Conservation (phyloP, 2,113 vertebrate species). For the Neofelis nebulosa region DNA sequence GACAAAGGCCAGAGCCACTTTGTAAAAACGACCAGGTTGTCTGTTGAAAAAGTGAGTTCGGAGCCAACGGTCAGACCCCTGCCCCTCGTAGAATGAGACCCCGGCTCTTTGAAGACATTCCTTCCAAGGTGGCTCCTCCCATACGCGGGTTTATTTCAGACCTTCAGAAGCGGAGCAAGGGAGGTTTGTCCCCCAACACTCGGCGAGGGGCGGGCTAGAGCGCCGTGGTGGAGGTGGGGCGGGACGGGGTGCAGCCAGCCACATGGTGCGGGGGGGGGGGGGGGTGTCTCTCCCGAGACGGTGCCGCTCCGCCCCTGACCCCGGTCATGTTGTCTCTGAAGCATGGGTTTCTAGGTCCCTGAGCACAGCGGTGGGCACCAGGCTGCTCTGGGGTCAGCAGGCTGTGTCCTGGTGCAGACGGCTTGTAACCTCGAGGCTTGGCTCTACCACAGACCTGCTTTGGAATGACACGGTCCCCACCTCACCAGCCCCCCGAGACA, state of each 20-base stretch:
- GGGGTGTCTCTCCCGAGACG: not conserved
- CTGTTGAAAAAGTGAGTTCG: constrained; percentile 46
- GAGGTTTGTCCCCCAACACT: not conserved
- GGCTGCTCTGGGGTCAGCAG: constrained; percentile 74
- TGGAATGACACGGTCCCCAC: constrained; percentile 56
- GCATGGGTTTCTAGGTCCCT: constrained; percentile 76
- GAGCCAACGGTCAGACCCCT: constrained; percentile 41
- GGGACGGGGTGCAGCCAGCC: not conserved
- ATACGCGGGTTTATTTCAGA: not conserved
- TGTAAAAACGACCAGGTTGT: not conserved
- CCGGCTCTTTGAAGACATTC: constrained; percentile 45
- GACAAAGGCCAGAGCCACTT: not conserved
- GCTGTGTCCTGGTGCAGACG: constrained; percentile 61
- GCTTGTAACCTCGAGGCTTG: constrained; percentile 65
- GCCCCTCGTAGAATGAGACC: not conserved
- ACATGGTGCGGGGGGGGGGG: not conserved
- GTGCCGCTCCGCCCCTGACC: constrained; percentile 25
- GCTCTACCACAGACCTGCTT: constrained; percentile 78
- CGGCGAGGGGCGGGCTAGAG: not conserved
- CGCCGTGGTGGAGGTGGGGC: rapidly evolving
- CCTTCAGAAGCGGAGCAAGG: not conserved
- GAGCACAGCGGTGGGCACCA: constrained; percentile 60
- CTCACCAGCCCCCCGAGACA: constrained; percentile 72
- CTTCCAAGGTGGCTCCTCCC: constrained; percentile 68
- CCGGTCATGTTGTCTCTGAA: constrained; percentile 73